These are phyloP conservation scores for Amblyopsis hoosieri DNA, from an alignment of 2,797 vertebrate species.

Conservation along the genomic window DNA sequence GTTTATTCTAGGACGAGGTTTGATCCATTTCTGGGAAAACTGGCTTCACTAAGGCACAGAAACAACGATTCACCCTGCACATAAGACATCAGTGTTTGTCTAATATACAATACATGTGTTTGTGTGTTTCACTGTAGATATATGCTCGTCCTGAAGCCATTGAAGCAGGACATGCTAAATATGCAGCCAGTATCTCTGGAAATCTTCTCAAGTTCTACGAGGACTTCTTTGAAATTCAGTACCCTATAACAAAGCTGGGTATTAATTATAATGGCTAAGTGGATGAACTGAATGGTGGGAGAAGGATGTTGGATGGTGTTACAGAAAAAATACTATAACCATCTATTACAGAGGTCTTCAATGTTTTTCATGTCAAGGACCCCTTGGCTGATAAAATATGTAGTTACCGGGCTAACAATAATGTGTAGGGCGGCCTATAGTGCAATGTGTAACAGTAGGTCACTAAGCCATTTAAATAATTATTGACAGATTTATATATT, in stretches of 20 bases:
- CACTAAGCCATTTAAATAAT: too few relatives aligned
- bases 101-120: not conserved
- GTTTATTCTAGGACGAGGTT: too few relatives aligned
- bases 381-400: too few relatives aligned
- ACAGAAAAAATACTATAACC: not conserved
- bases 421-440: too few relatives aligned
- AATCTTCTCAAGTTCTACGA: conserved; percentile 66
- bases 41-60: not conserved
- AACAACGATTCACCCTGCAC: not conserved
- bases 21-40: too few relatives aligned
- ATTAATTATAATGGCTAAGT: conserved; percentile 16
- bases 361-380: too few relatives aligned
- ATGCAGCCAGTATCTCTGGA: conserved; percentile 52
- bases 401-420: too few relatives aligned
- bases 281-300: not conserved
- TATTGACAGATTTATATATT: too few relatives aligned
- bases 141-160: conserved; percentile 66
- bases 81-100: conserved; percentile 4
- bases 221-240: conserved; percentile 19
- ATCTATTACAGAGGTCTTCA: not conserved
- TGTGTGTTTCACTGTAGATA: conserved; percentile 38
- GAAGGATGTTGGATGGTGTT: not conserved
- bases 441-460: too few relatives aligned
- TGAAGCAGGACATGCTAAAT: conserved; percentile 18
- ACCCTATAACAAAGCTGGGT: conserved; percentile 62